phyloP scores from a whole-genome alignment of 2,113 vertebrate genomes.

The Mus pahari region DNA sequence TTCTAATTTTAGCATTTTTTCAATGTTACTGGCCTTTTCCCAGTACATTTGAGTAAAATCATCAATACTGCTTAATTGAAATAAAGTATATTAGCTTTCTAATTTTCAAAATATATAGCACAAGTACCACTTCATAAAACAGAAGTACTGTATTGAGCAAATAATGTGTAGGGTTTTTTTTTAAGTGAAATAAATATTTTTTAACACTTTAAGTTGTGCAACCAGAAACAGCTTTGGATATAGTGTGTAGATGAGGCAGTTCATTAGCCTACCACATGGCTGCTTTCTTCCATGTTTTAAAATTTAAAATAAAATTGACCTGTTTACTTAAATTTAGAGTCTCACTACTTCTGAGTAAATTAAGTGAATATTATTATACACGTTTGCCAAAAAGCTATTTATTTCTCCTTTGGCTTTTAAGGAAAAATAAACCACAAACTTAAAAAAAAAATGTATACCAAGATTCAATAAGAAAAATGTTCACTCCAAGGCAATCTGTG shows the following conservation, averaged over 20 bases:
- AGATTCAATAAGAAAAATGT: not conserved
- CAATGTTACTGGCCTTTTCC: not conserved
- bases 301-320: not conserved
- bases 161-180: not conserved
- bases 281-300: not conserved
- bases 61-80: not conserved
- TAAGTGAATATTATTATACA: not conserved
- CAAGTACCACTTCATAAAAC: not conserved
- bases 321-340: conserved; percentile 25
- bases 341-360: conserved; percentile 32
- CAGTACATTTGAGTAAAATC: not conserved
- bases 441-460: not conserved
- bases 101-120: not conserved
- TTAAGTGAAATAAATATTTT: not conserved
- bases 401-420: conserved; percentile 26
- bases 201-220: not conserved
- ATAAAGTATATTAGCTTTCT: not conserved
- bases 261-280: not conserved
- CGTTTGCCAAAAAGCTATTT: not conserved
- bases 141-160: not conserved
- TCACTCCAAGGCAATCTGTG: not conserved
- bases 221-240: not conserved
- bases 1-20: not conserved
- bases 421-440: conserved; percentile 10
- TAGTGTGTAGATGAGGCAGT: not conserved